phyloP scores from a whole-genome alignment of 2,797 vertebrate species.

The Sebastiscus albofasciatus region DNA sequence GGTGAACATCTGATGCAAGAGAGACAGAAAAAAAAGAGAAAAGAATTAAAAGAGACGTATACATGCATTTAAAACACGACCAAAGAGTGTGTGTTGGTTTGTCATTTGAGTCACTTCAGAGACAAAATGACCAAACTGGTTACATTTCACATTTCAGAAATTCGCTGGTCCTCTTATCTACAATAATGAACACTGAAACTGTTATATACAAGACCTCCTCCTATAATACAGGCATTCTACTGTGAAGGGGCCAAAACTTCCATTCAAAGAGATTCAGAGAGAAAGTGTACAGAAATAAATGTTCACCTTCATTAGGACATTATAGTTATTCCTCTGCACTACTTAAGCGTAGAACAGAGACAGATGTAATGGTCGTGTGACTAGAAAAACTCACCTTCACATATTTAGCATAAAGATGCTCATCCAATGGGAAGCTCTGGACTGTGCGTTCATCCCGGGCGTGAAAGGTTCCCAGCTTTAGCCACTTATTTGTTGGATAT shows the following conservation, averaged over 20 bases:
- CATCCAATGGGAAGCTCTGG: conserved; percentile 97
- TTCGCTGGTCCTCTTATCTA: neutral
- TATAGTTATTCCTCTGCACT: neutral
- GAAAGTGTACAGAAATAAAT: neutral
- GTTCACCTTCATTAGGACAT: neutral
- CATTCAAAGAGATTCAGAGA: conserved; percentile 4
- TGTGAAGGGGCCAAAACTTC: neutral
- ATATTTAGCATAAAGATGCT: conserved; percentile 98
- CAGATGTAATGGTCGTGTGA: neutral
- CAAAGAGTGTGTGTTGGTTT: neutral
- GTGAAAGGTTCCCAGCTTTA: conserved; percentile 96
- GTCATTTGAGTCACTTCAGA: neutral
- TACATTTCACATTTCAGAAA: neutral
- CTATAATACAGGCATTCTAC: neutral
- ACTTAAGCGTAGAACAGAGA: neutral
- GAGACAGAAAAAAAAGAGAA: conserved; percentile 57
- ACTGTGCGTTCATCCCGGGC: conserved; percentile 95
- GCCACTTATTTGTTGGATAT: conserved; percentile 98
- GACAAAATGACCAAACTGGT: neutral
- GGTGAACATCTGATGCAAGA: conserved; percentile 98
- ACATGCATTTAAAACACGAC: conserved; percentile 59
- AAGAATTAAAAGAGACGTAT: conserved; percentile 48
- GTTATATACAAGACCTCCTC: neutral
- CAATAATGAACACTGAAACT: neutral
- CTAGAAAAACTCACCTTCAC: conserved; percentile 88